A percentile compares a stretch with the other conserved stretches of the same genome.
Evolutionary conservation across 2,888 invertebrate genomes (phyloP).

Genomic region (Mystacides longicornis): DNA sequence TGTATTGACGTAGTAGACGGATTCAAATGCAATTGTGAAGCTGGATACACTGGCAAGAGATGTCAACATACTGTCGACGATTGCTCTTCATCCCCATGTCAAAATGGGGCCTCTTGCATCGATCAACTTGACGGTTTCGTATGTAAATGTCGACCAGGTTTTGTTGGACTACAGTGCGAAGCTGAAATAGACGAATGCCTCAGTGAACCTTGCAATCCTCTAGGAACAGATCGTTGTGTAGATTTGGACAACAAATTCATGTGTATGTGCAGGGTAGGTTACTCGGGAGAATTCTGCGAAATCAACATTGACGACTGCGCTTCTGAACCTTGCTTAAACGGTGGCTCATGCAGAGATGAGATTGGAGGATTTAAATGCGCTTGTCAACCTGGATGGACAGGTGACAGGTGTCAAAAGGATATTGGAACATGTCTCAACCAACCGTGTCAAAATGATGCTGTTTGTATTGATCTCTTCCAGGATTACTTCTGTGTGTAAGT

Average conservation of each 20-base stretch:
- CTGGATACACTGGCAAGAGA: slow-evolving; percentile 88
- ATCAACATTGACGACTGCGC: slow-evolving; percentile 82
- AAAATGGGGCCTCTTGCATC: slow-evolving; percentile 82
- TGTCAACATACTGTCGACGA: slow-evolving; percentile 93
- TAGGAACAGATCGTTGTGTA: slow-evolving; percentile 83
- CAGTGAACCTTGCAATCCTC: slow-evolving; percentile 82
- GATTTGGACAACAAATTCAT: slow-evolving; percentile 81
- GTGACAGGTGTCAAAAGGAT: slow-evolving; percentile 76
- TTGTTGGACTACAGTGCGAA: slow-evolving; percentile 86
- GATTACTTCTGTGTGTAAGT: slow-evolving; percentile 86
- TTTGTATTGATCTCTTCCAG: slow-evolving; percentile 85
- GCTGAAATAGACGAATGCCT: slow-evolving; percentile 89
- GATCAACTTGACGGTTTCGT: slow-evolving; percentile 85
- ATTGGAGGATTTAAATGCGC: slow-evolving; percentile 76
- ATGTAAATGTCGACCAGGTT: slow-evolving; percentile 91
- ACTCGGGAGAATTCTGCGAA: slow-evolving; percentile 76
- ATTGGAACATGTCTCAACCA: slow-evolving; percentile 78
- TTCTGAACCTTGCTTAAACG: slow-evolving; percentile 78
- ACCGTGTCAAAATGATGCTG: slow-evolving; percentile 90
- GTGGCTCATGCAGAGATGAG: slow-evolving; percentile 81
- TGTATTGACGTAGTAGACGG: slow-evolving; percentile 84
- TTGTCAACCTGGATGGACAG: slow-evolving; percentile 82
- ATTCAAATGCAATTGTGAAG: slow-evolving; percentile 81
- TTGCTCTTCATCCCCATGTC: slow-evolving; percentile 83
- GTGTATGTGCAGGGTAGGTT: slow-evolving; percentile 87